Percentiles rank a stretch among this genome's conserved stretches.
These are phyloP conservation scores for Pseudococcus longispinus DNA, from an alignment of 2,888 invertebrate species.

Conservation along the genomic window DNA sequence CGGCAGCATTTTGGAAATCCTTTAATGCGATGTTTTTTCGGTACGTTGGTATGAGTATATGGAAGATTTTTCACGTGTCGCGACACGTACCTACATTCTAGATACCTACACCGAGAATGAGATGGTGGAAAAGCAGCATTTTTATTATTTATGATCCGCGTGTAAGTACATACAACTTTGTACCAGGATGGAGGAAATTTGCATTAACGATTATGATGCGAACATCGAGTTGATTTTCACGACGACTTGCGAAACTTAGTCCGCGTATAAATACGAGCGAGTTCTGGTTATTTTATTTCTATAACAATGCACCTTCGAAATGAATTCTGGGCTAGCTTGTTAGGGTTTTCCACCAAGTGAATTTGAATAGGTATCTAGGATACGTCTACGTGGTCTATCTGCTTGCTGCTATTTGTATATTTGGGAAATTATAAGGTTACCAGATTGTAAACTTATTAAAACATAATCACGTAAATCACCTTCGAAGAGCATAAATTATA, in stretches of 20 bases:
- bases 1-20: not conserved
- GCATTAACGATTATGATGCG: conserved; percentile 4
- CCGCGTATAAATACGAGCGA: not conserved
- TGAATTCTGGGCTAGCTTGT: not conserved
- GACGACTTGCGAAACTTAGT: not conserved
- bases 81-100: conserved; percentile 16
- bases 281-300: not conserved
- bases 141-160: conserved; percentile 20
- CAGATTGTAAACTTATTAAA: not conserved
- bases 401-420: not conserved
- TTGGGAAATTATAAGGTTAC: not conserved
- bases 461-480: conserved; percentile 22
- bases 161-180: conserved; percentile 8
- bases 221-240: not conserved
- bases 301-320: not conserved
- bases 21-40: conserved; percentile 35
- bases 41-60: not conserved
- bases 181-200: not conserved
- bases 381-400: not conserved
- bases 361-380: not conserved
- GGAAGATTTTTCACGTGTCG: conserved; percentile 35
- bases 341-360: not conserved
- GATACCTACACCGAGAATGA: too few species aligned
- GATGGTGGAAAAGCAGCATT: not conserved
- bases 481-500: not conserved